Percentiles rank a stretch among this genome's conserved stretches.
These are phyloP conservation scores for Eulemur coronatus DNA, from an alignment of 2,797 vertebrate species.

Conservation along the genomic window DNA sequence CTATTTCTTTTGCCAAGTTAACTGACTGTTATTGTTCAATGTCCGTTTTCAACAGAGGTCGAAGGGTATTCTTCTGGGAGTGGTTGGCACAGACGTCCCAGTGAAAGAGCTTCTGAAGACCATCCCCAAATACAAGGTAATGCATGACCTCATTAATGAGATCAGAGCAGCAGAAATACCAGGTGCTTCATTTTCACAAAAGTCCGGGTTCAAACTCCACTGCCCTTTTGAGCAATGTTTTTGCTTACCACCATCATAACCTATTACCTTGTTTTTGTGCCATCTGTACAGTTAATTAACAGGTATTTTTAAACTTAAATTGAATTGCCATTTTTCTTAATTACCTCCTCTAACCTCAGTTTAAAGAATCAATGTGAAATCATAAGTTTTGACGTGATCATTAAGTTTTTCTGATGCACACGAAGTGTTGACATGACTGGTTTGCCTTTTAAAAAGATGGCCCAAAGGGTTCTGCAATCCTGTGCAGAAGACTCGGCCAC, in stretches of 20 bases:
- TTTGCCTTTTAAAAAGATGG: not conserved
- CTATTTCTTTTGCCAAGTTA: not conserved
- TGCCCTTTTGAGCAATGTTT: not conserved
- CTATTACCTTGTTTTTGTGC: not conserved
- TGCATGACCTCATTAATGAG: not conserved
- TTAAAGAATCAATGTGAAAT: not conserved
- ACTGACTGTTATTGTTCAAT: slow-evolving; percentile 26
- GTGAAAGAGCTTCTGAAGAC: slow-evolving; percentile 98
- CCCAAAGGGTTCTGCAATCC: not conserved
- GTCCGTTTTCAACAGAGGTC: slow-evolving; percentile 90
- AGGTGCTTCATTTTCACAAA: not conserved
- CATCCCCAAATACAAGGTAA: slow-evolving; percentile 98
- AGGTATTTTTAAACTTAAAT: not conserved
- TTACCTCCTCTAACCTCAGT: not conserved
- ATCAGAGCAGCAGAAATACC: not conserved
- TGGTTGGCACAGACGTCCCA: slow-evolving; percentile 98
- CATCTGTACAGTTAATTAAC: too few species aligned
- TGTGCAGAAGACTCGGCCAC: not conserved
- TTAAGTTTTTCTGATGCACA: not conserved
- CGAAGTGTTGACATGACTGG: not conserved
- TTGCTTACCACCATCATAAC: not conserved
- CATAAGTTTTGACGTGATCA: not conserved
- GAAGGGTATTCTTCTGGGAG: slow-evolving; percentile 96
- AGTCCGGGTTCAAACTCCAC: not conserved
- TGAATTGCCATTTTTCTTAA: not conserved